Conservation (phyloP, 2,888 invertebrate genomes). For the Omphaloscelis lunosa region DNA sequence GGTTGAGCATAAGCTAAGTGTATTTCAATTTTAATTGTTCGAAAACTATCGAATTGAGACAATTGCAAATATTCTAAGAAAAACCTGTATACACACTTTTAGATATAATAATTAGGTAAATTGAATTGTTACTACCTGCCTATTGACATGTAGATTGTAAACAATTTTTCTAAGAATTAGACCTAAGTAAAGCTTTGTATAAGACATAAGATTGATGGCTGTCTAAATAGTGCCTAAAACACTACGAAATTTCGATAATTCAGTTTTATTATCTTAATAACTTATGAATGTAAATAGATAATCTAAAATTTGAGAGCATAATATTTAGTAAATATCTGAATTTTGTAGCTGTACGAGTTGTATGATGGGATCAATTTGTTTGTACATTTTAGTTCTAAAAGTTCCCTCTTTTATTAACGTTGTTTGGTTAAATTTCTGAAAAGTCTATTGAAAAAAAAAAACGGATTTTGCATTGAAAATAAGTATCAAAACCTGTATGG, state of each 20-base stretch:
- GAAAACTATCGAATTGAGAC: constrained; percentile 42
- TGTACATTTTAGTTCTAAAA: constrained; percentile 74
- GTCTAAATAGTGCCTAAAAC: constrained; percentile 91
- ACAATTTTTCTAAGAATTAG: constrained; percentile 82
- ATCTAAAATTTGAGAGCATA: constrained; percentile 80
- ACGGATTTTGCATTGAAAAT: constrained; percentile 29
- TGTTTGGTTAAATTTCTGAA: constrained; percentile 28
- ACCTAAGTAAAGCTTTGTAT: constrained; percentile 87
- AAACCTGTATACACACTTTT: constrained; percentile 77
- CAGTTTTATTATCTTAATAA: constrained; percentile 87
- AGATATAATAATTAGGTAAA: constrained; percentile 79
- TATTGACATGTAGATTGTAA: constrained; percentile 89
- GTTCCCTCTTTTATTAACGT: constrained; percentile 36
- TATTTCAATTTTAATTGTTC: constrained; percentile 42
- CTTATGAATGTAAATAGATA: constrained; percentile 86
- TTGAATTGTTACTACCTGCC: constrained; percentile 89
- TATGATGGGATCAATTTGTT: constrained; percentile 88
- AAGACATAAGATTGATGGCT: constrained; percentile 91
- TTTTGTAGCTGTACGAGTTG: constrained; percentile 81
- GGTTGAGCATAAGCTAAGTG: constrained; percentile 35
- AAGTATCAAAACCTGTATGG: constrained; percentile 41
- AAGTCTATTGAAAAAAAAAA: constrained; percentile 17
- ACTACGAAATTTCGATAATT: constrained; percentile 90
- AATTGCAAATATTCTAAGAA: constrained; percentile 58
- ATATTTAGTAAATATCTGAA: constrained; percentile 80